Conservation (phyloP, 2,888 invertebrate species). For the Callosobruchus maculatus region DNA sequence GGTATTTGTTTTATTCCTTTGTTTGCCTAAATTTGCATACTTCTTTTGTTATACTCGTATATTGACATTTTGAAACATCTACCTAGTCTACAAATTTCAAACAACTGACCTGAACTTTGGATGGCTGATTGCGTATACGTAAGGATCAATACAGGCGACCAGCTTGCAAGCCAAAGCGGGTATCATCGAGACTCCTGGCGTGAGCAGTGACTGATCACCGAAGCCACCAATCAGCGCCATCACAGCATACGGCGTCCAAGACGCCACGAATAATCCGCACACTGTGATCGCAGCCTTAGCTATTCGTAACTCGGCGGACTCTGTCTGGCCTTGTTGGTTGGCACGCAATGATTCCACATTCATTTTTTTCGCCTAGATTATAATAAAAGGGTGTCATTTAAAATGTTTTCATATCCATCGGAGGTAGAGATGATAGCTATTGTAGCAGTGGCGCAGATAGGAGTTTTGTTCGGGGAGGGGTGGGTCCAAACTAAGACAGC, state of each 20-base stretch:
- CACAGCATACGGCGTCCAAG: conserved; percentile 89
- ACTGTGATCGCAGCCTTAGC: conserved; percentile 87
- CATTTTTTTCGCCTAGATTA: conserved; percentile 77
- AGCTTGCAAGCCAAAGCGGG: conserved; percentile 83
- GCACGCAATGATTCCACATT: conserved; percentile 79
- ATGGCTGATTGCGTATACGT: conserved; percentile 88
- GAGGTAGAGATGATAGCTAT: no score
- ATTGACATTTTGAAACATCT: background rate
- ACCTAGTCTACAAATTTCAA: background rate
- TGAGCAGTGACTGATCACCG: conserved; percentile 69
- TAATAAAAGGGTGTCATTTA: background rate
- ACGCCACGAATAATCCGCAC: conserved; percentile 78
- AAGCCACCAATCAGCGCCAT: conserved; percentile 79
- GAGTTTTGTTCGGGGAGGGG: no score
- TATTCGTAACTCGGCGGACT: conserved; percentile 80
- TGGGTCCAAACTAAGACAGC: no score
- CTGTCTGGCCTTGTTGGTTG: conserved; percentile 61
- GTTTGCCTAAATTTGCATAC: background rate
- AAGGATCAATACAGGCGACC: conserved; percentile 89
- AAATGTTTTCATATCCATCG: no score
- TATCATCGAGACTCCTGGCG: conserved; percentile 79
- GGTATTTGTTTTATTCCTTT: no score
- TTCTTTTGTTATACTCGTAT: background rate
- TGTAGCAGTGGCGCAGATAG: no score
- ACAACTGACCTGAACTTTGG: conserved; percentile 70